Percentiles rank a stretch among this genome's conserved stretches.
Evolutionary conservation across 2,888 invertebrate species (phyloP).

Genomic region (Ryuthela nishihirai): DNA sequence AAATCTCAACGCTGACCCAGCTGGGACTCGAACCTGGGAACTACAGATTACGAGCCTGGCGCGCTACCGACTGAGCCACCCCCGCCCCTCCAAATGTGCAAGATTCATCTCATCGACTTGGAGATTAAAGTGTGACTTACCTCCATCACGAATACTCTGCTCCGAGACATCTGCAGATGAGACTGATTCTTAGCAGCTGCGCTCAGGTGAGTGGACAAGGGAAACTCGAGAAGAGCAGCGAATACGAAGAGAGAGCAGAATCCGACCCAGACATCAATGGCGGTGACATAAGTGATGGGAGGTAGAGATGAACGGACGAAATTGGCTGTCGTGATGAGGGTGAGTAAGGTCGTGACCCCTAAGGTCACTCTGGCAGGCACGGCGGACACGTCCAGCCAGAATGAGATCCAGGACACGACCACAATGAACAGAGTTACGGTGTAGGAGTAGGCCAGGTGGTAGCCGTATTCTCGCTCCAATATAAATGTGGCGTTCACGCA

Average conservation of each 20-base stretch:
- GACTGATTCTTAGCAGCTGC: neutral
- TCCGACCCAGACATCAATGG: slow-evolving; percentile 35
- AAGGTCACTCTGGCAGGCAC: slow-evolving; percentile 26
- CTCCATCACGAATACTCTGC: no score
- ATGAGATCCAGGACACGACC: slow-evolving; percentile 31
- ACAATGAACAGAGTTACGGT: slow-evolving; percentile 30
- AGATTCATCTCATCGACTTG: no score
- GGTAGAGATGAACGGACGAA: slow-evolving; percentile 16
- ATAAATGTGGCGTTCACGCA: slow-evolving; percentile 33
- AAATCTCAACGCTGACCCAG: no score
- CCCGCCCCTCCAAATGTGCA: no score
- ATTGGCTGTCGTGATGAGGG: slow-evolving; percentile 27
- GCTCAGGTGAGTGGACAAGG: slow-evolving; percentile 4
- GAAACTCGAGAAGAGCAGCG: slow-evolving; percentile 15
- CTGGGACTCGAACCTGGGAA: no score
- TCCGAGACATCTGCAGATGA: neutral
- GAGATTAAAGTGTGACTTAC: no score
- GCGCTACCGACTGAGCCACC: no score
- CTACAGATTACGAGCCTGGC: no score
- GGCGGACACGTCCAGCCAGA: slow-evolving; percentile 26
- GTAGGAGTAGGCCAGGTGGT: slow-evolving; percentile 28
- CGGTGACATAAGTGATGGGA: slow-evolving; percentile 28
- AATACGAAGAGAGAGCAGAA: slow-evolving; percentile 22
- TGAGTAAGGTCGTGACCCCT: slow-evolving; percentile 29
- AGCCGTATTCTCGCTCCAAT: slow-evolving; percentile 21